Conservation (phyloP, 2,113 vertebrate species). For the Heteronetta atricapilla region DNA sequence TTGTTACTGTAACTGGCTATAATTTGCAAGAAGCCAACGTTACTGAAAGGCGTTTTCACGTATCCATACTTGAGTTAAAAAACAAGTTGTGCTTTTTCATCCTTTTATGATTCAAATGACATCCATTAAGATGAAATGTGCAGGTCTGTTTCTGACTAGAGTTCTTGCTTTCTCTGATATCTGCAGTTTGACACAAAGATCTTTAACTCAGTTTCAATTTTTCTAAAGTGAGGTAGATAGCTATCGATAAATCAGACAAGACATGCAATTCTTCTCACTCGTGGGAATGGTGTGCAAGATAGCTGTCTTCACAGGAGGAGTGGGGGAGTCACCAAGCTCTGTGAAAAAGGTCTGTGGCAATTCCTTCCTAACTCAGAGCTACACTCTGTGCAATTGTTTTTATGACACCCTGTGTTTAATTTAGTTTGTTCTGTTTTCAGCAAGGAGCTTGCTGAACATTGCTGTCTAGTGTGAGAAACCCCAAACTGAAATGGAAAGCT, state of each 20-base stretch:
- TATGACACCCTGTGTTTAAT: background rate
- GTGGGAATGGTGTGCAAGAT: background rate
- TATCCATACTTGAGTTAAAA: background rate
- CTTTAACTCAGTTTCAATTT: background rate
- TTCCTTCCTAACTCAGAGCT: background rate
- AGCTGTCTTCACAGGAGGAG: background rate
- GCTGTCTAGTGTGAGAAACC: background rate
- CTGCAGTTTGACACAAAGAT: background rate
- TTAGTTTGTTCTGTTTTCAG: background rate
- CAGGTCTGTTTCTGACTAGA: background rate
- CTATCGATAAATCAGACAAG: background rate
- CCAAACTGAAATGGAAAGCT: background rate
- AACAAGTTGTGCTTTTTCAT: background rate
- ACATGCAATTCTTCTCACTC: background rate
- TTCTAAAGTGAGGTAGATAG: background rate
- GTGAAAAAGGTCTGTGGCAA: background rate
- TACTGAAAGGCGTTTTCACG: background rate
- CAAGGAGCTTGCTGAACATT: background rate
- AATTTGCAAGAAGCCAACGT: background rate
- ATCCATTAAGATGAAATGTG: slow-evolving; percentile 1
- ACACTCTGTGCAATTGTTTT: background rate
- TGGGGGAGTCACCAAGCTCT: background rate
- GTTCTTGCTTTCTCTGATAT: background rate
- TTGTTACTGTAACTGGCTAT: background rate
- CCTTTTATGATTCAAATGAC: background rate